A percentile compares a stretch with the other conserved stretches of the same genome.
These are phyloP conservation scores for Tetragnatha montana DNA, from an alignment of 2,888 invertebrate genomes.

Conservation along the genomic window DNA sequence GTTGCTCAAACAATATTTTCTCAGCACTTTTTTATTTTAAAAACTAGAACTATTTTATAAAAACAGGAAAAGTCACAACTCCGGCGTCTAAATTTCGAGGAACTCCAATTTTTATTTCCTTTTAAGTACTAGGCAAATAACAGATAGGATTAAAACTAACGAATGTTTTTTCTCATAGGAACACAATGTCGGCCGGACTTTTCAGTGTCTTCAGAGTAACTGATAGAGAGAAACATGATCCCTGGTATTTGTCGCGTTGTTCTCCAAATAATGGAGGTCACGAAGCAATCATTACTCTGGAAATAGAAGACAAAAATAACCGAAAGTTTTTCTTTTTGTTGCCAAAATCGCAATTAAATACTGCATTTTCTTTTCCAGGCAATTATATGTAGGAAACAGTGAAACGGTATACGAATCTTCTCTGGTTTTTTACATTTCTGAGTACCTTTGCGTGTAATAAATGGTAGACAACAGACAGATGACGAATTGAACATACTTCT, in stretches of 20 bases:
- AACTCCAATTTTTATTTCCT: no score
- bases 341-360: not conserved
- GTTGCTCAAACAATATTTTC: no score
- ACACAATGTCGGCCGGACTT: not conserved
- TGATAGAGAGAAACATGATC: not conserved
- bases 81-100: no score
- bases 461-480: no score
- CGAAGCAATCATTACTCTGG: not conserved
- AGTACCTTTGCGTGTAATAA: no score
- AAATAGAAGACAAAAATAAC: not conserved
- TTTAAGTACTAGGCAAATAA: no score
- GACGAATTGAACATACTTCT: no score
- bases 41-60: no score
- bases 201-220: not conserved
- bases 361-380: not conserved
- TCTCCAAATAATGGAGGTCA: not conserved
- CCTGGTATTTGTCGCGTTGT: not conserved
- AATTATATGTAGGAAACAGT: not conserved
- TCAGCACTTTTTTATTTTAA: no score
- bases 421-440: not conserved
- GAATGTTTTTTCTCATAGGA: no score
- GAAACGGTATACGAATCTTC: not conserved
- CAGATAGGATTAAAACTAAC: no score
- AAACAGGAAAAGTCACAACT: no score
- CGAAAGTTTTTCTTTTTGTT: not conserved